Conservation (phyloP, 2,888 invertebrate genomes). For the Aphrophora alni region DNA sequence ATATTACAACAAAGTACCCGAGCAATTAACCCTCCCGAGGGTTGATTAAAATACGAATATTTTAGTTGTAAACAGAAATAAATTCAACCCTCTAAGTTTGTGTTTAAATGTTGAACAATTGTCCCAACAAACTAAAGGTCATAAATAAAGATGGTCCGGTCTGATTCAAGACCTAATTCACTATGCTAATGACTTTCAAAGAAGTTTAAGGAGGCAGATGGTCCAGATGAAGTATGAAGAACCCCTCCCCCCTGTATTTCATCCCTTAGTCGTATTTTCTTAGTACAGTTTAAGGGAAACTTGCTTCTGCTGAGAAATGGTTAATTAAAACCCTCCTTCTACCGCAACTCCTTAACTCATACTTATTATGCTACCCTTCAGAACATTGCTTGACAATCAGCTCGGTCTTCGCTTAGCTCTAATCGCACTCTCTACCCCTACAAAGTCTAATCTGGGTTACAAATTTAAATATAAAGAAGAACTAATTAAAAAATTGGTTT, state of each 20-base stretch:
- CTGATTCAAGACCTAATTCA: conserved; percentile 33
- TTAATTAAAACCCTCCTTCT: conserved; percentile 46
- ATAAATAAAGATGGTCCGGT: background rate
- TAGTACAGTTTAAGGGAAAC: conserved; percentile 29
- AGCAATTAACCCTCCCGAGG: background rate
- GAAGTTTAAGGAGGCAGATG: conserved; percentile 36
- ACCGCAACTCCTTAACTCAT: conserved; percentile 3
- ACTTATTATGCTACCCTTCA: background rate
- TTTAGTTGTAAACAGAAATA: background rate
- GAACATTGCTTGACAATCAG: background rate
- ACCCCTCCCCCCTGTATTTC: conserved; percentile 13
- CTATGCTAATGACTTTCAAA: conserved; percentile 39
- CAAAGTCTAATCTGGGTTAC: background rate
- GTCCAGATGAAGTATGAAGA: conserved; percentile 33
- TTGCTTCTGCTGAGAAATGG: conserved; percentile 44
- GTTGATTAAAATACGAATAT: background rate
- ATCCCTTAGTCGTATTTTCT: conserved; percentile 12
- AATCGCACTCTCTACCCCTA: background rate
- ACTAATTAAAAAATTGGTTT: background rate
- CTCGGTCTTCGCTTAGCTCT: background rate
- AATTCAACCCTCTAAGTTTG: background rate
- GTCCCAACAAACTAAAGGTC: background rate
- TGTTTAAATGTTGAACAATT: background rate
- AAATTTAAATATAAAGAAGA: background rate
- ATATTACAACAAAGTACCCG: background rate